Base-by-base conservation (phyloP, 2,113 vertebrate species). In the Phalacrocorax pelagicus region DNA sequence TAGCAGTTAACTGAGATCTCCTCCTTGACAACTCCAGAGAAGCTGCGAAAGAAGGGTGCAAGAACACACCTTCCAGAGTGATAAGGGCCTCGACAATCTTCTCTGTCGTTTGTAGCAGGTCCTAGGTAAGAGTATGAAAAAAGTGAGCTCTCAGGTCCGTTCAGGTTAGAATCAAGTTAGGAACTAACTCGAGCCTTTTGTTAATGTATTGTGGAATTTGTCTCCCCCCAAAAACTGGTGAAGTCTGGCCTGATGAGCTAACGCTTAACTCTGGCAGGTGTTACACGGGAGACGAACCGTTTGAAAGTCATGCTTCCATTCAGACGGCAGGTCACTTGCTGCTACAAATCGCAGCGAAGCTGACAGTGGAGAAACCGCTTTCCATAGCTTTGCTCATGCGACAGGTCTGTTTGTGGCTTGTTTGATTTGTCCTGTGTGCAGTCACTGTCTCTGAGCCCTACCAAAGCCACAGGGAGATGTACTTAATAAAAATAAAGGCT, bases 41-140 rank as follows among this genome's bases (percentile, higher is more conserved):
- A 82, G 66, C 44, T 16, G 29, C 34, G 13, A 13, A n/a, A 77
- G 32, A 5, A 49, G 24, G 2, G 30, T 54, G 75, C 24, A 20
- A 2, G 49, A 38, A 79, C 9, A 49, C 15, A 19, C 32, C 0
- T 59, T 63, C 26, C 7, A 11, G 57, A n/a, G 54, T 1, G 15
- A 7, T 15, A 16, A 54, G 29, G 32, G 36, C 26, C 51, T 54
- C 15, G 4, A 6, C 22, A 10, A 52, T 40, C n/a, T 15, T 57
- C 19, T 30, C 51, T 22, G 27, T 52, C 63, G 73, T 29, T n/a
- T 30, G 24, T 27, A 58, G 36, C 54, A 9, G 7, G 10, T 49
- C 46, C 42, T 0, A 0, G 59, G 12, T 12, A 17, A 51, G 54
- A 46, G 12, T 12, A 27, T 24, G 16, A 1, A 11, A 18, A 29